Conservation (phyloP, 1,140 invertebrate genomes). For the Limonius californicus region DNA sequence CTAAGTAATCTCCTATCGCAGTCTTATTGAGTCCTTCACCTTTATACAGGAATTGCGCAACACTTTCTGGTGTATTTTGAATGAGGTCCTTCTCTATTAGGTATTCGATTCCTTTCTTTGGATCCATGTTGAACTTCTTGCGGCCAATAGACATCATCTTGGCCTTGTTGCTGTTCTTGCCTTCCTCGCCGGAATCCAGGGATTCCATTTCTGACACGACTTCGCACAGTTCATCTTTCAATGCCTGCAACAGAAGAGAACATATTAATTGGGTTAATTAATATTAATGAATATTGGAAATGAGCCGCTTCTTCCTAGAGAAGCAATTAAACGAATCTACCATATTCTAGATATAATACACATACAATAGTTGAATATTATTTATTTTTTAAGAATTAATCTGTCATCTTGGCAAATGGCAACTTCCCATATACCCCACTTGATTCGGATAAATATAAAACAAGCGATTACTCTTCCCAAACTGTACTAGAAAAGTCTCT, state of each 20-base stretch:
- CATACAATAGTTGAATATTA: no score
- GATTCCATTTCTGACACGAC: conserved; percentile 92
- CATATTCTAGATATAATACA: no score
- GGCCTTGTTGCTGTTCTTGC: conserved; percentile 88
- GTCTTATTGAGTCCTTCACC: conserved; percentile 98
- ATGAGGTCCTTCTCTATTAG: conserved; percentile 90
- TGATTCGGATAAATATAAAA: no score
- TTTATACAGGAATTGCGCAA: conserved; percentile 91
- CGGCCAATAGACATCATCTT: conserved; percentile 97
- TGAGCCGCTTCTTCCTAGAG: not conserved
- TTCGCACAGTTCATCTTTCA: conserved; percentile 93
- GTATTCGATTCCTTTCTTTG: conserved; percentile 98
- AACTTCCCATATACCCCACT: no score
- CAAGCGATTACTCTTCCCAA: no score
- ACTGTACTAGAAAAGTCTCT: no score
- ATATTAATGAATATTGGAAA: not conserved
- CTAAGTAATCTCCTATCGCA: conserved; percentile 97
- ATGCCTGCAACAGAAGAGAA: conserved; percentile 67
- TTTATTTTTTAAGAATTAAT: no score
- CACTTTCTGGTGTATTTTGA: conserved; percentile 85
- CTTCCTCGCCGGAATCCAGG: conserved; percentile 82
- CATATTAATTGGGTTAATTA: not conserved
- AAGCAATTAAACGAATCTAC: no score
- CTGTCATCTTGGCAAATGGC: no score
- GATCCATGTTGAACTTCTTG: conserved; percentile 99